Evolutionary conservation across 2,113 vertebrate genomes (phyloP), one percentile per base, ranked within the genome.

Genomic region (Tringa solitaria): DNA sequence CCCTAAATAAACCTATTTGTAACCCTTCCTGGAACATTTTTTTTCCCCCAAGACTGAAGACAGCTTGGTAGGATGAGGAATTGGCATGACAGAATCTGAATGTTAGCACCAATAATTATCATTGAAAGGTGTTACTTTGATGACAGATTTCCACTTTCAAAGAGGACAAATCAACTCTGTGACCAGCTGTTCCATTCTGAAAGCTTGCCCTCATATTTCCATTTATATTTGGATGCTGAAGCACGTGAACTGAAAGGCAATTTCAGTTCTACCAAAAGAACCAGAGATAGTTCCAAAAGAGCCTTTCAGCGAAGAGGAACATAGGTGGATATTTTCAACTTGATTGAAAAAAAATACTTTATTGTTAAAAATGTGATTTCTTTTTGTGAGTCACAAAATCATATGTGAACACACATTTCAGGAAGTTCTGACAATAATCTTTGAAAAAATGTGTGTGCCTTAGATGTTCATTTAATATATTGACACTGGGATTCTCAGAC

Each of bases 181-280:
- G n/a, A 89, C 37, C 72, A 95, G 63, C 53, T 94, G 90, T 90
- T 95, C 23, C 19, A 37, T 69, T 80, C 79, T 96, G 90, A 77
- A 93, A 61, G 28, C 26, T 5, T 6, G 20, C 33, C 35, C 20
- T 90, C 12, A 13, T 27, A 61, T 79, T 93, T 87, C 21, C 27
- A 57, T 11, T 90, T 60, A 8, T 12, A 61, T 68, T 61, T 79
- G 32, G 12, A 48, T 79, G 24, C 14, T 76, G 26, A 9, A 88
- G 9, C 21, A 64, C 32, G 13, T 46, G 24, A 72, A 51, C 18
- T 10, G 27, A 57, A 90, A 87, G 7, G 4, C 35, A 65, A 32
- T 48, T 20, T 53, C 24, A 45, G 8, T 50, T 65, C 27, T 84
- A 77, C 24, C 7, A 35, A 83, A 69, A 43, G 57, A 63, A 7